Evolutionary conservation across 2,888 invertebrate genomes (phyloP).

Genomic region (Timandra comae): DNA sequence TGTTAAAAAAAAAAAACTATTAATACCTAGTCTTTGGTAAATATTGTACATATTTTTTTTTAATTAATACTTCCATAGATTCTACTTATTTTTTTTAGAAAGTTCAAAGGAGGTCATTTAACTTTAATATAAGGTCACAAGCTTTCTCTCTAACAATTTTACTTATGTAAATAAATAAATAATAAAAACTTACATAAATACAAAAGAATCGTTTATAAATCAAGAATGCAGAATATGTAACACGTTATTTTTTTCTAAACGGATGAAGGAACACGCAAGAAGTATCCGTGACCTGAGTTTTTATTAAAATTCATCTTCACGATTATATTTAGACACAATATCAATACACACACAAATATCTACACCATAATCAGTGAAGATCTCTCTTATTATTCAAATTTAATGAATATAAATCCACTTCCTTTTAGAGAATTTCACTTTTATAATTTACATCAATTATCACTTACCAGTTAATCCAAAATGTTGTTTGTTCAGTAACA

Average conservation of each 20-base stretch:
- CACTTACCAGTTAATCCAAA: conserved; percentile 14
- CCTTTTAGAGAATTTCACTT: conserved; percentile 15
- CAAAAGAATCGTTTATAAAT: not conserved
- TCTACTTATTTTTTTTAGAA: too few species aligned
- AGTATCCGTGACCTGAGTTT: conserved; percentile 10
- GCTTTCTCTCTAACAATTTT: too few species aligned
- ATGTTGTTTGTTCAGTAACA: not conserved
- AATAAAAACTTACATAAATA: not conserved
- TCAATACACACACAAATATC: conserved; percentile 25
- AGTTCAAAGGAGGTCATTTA: conserved; percentile 4
- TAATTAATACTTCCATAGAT: too few species aligned
- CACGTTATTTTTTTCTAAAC: not conserved
- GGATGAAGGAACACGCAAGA: conserved; percentile 3
- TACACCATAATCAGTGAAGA: conserved; percentile 27
- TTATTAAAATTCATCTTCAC: conserved; percentile 1
- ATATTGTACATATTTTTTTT: too few species aligned
- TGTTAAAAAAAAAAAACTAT: too few species aligned
- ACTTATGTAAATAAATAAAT: too few species aligned
- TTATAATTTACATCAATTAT: conserved; percentile 2
- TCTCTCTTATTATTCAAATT: conserved; percentile 42
- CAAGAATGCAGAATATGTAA: not conserved
- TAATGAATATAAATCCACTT: conserved; percentile 22
- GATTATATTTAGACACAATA: conserved; percentile 21
- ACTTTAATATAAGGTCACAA: too few species aligned
- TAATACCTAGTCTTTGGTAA: too few species aligned